Evolutionary conservation across 2,888 invertebrate species (phyloP).

Genomic region (Synanthedon vespiformis): DNA sequence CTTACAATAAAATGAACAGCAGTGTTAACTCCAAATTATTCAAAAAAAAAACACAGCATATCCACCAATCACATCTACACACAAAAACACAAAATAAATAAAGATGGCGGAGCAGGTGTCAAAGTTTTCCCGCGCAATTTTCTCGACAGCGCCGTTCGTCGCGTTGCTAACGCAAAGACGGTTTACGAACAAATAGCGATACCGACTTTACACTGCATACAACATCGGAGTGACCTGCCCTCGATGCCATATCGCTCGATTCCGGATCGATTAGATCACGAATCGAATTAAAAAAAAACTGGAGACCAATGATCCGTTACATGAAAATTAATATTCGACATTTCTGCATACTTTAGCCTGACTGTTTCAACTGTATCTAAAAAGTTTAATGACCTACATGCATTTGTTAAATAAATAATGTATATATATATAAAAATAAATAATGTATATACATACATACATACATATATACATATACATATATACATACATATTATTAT

Average conservation of each 20-base stretch:
- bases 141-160: not conserved
- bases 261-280: conserved; percentile 9
- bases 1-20: not conserved
- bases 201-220: conserved; percentile 3
- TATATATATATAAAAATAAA: no score
- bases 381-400: no score
- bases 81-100: conserved; percentile 3
- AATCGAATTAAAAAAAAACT: conserved; percentile 10
- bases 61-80: not conserved
- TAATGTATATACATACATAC: no score
- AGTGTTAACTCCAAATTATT: not conserved
- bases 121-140: conserved; percentile 10
- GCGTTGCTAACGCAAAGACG: conserved; percentile 5
- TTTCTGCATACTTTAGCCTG: not conserved
- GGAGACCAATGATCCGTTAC: conserved; percentile 9
- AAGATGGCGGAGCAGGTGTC: conserved; percentile 3
- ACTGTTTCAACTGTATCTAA: no score
- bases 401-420: no score
- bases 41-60: not conserved
- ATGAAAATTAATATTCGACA: not conserved
- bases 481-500: no score
- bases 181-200: conserved; percentile 7
- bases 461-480: no score
- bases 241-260: conserved; percentile 5
- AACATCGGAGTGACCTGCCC: conserved; percentile 1